Base-by-base conservation (phyloP, 1,140 invertebrate genomes). In the Bombus breviceps region DNA sequence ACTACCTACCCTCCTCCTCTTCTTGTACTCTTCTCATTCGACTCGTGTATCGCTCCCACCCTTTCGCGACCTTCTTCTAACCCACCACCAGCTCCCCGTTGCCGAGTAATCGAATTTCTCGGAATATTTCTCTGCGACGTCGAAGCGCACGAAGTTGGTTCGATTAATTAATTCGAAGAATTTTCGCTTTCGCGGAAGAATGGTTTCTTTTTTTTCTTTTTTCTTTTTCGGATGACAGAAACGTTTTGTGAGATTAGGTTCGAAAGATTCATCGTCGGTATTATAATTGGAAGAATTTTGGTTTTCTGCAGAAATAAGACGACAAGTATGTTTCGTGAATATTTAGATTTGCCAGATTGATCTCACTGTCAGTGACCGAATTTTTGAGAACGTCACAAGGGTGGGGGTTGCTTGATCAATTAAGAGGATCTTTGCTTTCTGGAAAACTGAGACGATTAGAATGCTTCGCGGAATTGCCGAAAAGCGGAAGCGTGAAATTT, bases 41-140 rank as follows among this genome's bases (percentile, higher is more conserved):
- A 41, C 64, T 80, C 71, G 37, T 74, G 39, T 62, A 10, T 25
- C 28, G n/a, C 62, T 41, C 37, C 53, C 34, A 41, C 59, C 71
- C 39, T n/a, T 57, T 53, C 41, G 43, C 77, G 69, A 81, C 75
- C 69, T 77, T 66, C 37, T 68, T 6, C 68, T 2, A 71, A 9
- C 68, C 37, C 37, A 32, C 28, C 25, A 34, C 6, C n/a, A 34
- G 15, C 68, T 28, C 1, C 5, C 22, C 22, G 9, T 66, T 34
- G 15, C 6, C 18, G 0, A 22, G 66, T 39, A 25, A 71, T 71
- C 68, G 68, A 69, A 39, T 71, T 71, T 71, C 68, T 71, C 22
- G 37, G 25, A 39, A 71, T 71, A 39, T 69, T 69, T 39, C 47
- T 53, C 22, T 12, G 9, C 10, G 10, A 22, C 9, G 8, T 68